Base-by-base conservation (phyloP, 1,140 invertebrate species). In the Drosophila miranda region DNA sequence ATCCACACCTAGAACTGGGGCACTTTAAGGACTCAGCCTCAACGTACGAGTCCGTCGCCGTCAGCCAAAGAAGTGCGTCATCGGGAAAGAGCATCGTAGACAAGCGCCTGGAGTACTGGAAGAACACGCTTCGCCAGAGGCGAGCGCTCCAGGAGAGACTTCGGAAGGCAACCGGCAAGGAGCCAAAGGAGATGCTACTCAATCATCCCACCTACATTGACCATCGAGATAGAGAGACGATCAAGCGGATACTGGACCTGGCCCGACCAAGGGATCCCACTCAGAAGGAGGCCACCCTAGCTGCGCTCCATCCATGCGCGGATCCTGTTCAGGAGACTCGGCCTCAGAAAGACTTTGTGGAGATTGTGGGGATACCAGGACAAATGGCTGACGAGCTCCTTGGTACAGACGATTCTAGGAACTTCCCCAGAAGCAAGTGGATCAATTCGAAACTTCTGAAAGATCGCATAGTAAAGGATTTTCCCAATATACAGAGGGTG, bases 31-130 rank as follows among this genome's bases (percentile, higher is more conserved):
- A 13, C 9, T 38, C 34, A 13, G 34, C 11, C 34, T 38, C 34
- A 5, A 11, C 11, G 3, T 5, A 3, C 3, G 34, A 13, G 34
- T 13, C 11, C 34, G 3, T 13, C 34, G 3, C 11, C 11, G 34
- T 38, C 34, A 13, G 11, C 11, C 34, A 38, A 38, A 13, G 2
- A 13, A 38, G 11, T 13, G 34, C 3, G 11, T 13, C 34, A 4
- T 38, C 34, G 9, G 11, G 9, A 38, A 56, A 21, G 13, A 54
- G 42, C 4, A 54, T n/a, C 6, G 75, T 84, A 7, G 88, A 90
- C 34, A 67, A 23, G 6, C 75, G 88, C 6, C 48, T 90, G 14
- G 30, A 77, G 11, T 90, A 90, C 49, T 90, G 88, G 88, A 90
- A 90, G 48, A 50, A 73, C 9, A 68, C 79, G 69, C 49, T 90